phyloP scores from a whole-genome alignment of 2,888 invertebrate genomes.

The Gymnocheta viridis region DNA sequence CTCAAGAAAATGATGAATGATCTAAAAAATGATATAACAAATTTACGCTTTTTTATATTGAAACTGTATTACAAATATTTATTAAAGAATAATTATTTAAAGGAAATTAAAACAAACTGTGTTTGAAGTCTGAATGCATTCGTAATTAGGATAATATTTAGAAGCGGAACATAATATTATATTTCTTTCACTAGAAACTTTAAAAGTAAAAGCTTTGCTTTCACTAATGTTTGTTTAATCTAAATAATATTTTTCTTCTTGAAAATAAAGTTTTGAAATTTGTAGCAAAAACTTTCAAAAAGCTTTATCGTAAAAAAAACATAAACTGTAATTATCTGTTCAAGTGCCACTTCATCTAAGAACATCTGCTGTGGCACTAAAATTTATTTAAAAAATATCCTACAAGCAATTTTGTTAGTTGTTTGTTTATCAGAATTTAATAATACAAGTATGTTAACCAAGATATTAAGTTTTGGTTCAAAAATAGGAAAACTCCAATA shows the following conservation, averaged over 20 bases:
- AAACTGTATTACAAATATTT: background rate
- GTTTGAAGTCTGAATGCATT: too few species aligned
- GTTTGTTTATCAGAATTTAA: too few species aligned
- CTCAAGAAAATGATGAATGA: constrained; percentile 23
- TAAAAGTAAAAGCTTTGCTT: background rate
- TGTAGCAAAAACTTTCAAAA: background rate
- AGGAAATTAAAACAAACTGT: background rate
- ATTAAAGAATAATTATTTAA: background rate
- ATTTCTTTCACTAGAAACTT: background rate
- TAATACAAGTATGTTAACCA: constrained; percentile 25
- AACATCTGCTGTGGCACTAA: constrained; percentile 40
- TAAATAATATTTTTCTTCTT: background rate
- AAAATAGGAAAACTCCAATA: too few species aligned
- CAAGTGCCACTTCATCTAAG: background rate
- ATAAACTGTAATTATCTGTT: constrained; percentile 33
- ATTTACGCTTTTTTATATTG: background rate
- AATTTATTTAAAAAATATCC: constrained; percentile 25
- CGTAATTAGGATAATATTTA: background rate
- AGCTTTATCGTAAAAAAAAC: constrained; percentile 8
- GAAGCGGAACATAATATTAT: background rate
- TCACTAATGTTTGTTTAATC: too few species aligned
- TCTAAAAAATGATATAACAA: background rate
- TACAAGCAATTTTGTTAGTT: constrained; percentile 18
- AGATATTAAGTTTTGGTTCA: too few species aligned
- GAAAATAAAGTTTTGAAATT: background rate